phyloP scores from a whole-genome alignment of 92 coral and sea anemone species.

The Galaxea fascicularis region DNA sequence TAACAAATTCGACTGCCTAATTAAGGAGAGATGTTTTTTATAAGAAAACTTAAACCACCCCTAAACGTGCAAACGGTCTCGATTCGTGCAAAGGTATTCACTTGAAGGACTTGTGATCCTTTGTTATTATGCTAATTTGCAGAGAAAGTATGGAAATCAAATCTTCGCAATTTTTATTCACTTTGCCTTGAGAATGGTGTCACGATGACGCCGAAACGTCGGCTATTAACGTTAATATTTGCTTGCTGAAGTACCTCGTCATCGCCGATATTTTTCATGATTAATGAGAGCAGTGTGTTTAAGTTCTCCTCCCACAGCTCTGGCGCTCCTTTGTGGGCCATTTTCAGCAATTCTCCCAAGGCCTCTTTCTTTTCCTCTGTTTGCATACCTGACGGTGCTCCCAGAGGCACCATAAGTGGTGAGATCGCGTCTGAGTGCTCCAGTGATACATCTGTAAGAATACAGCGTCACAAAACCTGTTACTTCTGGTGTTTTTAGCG shows the following conservation, averaged over 20 bases:
- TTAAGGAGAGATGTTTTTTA: too few relatives aligned
- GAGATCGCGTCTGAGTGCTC: constrained; percentile 70
- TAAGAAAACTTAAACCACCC: too few relatives aligned
- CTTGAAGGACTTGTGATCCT: too few relatives aligned
- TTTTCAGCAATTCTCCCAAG: constrained; percentile 83
- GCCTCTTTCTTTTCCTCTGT: constrained; percentile 88
- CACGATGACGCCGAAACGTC: too few relatives aligned
- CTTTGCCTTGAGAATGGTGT: too few relatives aligned
- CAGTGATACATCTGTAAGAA: constrained; percentile 48
- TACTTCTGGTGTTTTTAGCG: not conserved
- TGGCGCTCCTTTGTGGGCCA: constrained; percentile 88
- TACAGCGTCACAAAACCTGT: not conserved
- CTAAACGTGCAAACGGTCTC: too few relatives aligned
- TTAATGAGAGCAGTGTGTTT: constrained; percentile 71
- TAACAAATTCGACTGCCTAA: too few relatives aligned
- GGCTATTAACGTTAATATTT: too few relatives aligned
- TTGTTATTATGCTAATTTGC: too few relatives aligned
- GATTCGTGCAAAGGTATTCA: too few relatives aligned
- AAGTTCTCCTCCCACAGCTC: constrained; percentile 85
- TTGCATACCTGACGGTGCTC: constrained; percentile 78
- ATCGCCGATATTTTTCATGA: constrained; percentile 87
- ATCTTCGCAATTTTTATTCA: too few relatives aligned
- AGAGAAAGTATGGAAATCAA: too few relatives aligned
- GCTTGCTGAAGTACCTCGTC: constrained; percentile 93
- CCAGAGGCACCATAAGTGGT: constrained; percentile 74